These are phyloP conservation scores for Opisthograptis luteolata DNA, from an alignment of 2,888 invertebrate genomes.

Conservation along the genomic window DNA sequence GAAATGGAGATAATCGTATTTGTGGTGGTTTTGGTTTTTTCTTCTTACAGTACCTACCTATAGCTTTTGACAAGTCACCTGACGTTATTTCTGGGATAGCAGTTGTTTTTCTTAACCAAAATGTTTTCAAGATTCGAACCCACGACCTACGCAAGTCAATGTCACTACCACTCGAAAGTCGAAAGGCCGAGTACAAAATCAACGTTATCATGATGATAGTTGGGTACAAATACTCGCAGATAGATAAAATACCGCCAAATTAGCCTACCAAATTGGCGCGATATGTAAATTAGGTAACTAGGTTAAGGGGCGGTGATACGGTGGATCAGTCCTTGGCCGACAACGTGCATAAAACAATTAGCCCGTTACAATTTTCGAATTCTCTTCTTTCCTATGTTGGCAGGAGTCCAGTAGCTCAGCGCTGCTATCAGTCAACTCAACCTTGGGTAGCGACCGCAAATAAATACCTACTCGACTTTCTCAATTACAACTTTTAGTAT, in stretches of 20 bases:
- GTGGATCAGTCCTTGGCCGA: slow-evolving; percentile 28
- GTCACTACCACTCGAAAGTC: too few relatives aligned
- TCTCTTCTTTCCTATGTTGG: slow-evolving; percentile 46
- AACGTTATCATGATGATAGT: too few relatives aligned
- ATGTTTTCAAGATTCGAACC: too few relatives aligned
- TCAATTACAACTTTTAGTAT: not conserved
- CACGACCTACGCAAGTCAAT: too few relatives aligned
- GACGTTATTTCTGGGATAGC: too few relatives aligned
- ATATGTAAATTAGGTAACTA: slow-evolving; percentile 38
- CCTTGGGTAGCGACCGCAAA: slow-evolving; percentile 68
- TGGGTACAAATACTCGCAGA: too few relatives aligned
- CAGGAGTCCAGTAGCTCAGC: slow-evolving; percentile 52
- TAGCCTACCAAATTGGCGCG: slow-evolving; percentile 27
- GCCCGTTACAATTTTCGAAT: slow-evolving; percentile 36
- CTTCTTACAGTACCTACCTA: too few relatives aligned
- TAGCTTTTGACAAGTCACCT: too few relatives aligned
- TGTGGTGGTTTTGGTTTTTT: too few relatives aligned
- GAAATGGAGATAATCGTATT: too few relatives aligned
- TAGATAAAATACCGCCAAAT: slow-evolving; percentile 22
- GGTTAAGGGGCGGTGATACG: slow-evolving; percentile 40
- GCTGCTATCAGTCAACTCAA: slow-evolving; percentile 24
- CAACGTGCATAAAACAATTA: slow-evolving; percentile 43
- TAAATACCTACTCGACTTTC: slow-evolving; percentile 61
- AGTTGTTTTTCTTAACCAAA: too few relatives aligned
- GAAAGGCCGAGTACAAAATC: too few relatives aligned